phyloP scores from a whole-genome alignment of 2,888 invertebrate species.

The Argyresthia goedartella region DNA sequence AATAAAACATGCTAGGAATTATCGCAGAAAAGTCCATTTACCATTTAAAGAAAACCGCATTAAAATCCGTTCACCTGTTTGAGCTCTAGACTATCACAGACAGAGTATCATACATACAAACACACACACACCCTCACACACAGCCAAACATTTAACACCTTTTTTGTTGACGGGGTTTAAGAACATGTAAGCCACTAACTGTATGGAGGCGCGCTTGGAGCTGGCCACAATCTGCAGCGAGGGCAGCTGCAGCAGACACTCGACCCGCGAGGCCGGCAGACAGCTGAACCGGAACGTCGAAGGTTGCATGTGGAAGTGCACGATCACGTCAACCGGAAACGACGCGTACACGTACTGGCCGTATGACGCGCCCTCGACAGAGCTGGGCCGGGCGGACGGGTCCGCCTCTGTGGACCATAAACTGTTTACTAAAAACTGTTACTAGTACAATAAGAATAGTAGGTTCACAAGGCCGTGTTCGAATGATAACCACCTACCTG shows the following conservation, averaged over 20 bases:
- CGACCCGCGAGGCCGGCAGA: conserved; percentile 93
- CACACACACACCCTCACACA: too few relatives aligned
- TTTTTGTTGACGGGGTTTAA: too few relatives aligned
- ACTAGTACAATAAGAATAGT: too few relatives aligned
- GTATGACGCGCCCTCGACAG: conserved; percentile 69
- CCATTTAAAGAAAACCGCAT: too few relatives aligned
- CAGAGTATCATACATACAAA: too few relatives aligned
- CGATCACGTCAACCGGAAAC: conserved; percentile 98
- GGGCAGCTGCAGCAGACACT: conserved; percentile 95
- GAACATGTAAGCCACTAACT: neutral
- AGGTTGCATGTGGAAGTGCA: conserved; percentile 98
- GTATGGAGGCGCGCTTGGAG: conserved; percentile 85
- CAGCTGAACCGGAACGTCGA: conserved; percentile 97
- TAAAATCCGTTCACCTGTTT: too few relatives aligned
- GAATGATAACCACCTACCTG: too few relatives aligned
- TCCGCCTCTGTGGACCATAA: conserved; percentile 10
- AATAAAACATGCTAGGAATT: too few relatives aligned
- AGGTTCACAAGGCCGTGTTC: too few relatives aligned
- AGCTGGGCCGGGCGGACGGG: conserved; percentile 20
- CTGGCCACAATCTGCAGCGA: conserved; percentile 98
- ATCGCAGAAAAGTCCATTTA: too few relatives aligned
- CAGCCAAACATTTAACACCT: too few relatives aligned
- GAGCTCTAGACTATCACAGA: too few relatives aligned
- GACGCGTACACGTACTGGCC: conserved; percentile 90
- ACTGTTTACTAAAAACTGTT: neutral